Base-by-base conservation (phyloP, 2,888 invertebrate species). In the Muscina levida region DNA sequence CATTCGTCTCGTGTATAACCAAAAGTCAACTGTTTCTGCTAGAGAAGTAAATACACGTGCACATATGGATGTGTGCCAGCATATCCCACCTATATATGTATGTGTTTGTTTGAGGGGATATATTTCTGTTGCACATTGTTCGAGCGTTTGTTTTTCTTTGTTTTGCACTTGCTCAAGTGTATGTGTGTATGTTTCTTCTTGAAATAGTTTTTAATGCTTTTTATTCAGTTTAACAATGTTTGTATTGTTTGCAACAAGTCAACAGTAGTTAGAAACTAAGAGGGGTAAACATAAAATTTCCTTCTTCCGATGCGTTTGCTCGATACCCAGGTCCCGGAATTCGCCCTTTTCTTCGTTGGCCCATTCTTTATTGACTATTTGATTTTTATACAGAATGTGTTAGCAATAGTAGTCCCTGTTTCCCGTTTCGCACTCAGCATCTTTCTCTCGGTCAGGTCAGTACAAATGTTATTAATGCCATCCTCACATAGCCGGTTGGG, bases 221-320 rank as follows among this genome's bases (percentile, higher is more conserved):
- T 57, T 65, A 46, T 71, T 24, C 72, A 79, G 79, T 79, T 80
- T 66, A 80, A 80, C 74, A 75, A 77, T 77, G 67, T 81, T 75
- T 81, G 77, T 77, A 77, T 79, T 76, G 76, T 82, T 78, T 77
- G 82, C 79, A 79, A 82, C 79, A 77, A 82, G 74, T 77, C 79
- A 74, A 74, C 77, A 77, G 71, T 81, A 79, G 77, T 77, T 82
- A 71, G 76, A 79, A 77, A 75, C 48, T 75, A 51, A 72, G 59
- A 76, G 74, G 53, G 71, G 72, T 68, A 67, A 72, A 37, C 70
- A 77, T 73, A 71, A 17, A 6, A 2, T 56, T 70, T 22, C 5
- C 77, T 77, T 82, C 59, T 82, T 71, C 72, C 71, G 59, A n/a
- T n/a, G n/a, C n/a, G n/a, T n/a, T n/a, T n/a, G n/a, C n/a, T n/a